Base-by-base conservation (phyloP, 2,888 invertebrate species). In the Morpho deidamia region DNA sequence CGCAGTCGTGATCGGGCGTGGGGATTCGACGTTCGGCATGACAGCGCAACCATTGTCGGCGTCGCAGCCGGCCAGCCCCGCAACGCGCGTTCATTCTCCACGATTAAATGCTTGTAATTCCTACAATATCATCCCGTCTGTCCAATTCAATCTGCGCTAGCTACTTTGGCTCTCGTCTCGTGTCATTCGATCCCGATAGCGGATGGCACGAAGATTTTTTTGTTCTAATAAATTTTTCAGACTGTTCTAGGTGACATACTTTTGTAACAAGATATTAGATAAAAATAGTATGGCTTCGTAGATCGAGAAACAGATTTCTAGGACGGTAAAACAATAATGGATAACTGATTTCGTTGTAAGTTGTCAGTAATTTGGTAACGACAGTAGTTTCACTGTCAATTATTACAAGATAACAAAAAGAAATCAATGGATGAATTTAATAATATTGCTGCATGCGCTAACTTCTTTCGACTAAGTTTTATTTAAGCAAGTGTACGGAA, bases 91-190 rank as follows among this genome's bases (percentile, higher is more conserved):
- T 74, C 80, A 76, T 81, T 81, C 82, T 74, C 76, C 76, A 70
- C 80, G 81, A 87, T 87, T 86, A 84, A 85, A 86, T 82, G 87
- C 84, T 85, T 84, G 80, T 85, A 86, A 87, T 87, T 86, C 84
- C 83, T 78, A 85, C 78, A 85, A 83, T 88, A 85, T 84, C 83
- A 80, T 81, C 74, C 72, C 69, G 70, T 67, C 83, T 78, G 81
- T 83, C 82, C 71, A 75, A 81, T 82, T 81, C 81, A 79, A 86
- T 87, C 83, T 81, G 69, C 73, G 68, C 69, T 67, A 64, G 62
- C 68, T 56, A 59, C 61, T 46, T 66, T 67, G 68, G 66, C 70
- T 74, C 67, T 70, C 74, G 70, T 74, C 75, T 74, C 75, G 67
- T 74, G 74, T 79, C 78, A 75, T 71, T 69, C 70, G 63, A 66